Conservation (phyloP, 2,113 vertebrate genomes). For the Xenus cinereus region DNA sequence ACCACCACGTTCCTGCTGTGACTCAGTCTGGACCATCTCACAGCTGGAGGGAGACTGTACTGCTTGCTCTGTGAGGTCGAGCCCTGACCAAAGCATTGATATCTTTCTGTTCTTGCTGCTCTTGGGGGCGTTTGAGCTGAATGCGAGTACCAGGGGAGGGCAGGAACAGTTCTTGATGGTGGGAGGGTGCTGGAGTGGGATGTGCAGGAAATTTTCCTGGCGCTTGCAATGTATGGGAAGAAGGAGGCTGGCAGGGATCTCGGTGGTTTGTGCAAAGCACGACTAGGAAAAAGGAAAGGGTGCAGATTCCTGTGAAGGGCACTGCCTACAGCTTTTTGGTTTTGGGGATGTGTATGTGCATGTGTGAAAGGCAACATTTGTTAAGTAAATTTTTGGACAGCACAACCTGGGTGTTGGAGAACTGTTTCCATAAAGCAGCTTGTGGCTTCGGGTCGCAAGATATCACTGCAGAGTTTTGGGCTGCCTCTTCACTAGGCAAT, state of each 20-base stretch:
- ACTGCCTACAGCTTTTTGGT: background rate
- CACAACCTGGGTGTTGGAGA: background rate
- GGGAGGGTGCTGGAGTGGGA: background rate
- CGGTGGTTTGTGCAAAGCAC: background rate
- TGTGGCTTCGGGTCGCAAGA: background rate
- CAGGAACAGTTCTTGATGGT: background rate
- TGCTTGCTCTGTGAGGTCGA: background rate
- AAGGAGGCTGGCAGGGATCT: background rate
- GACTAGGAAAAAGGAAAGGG: background rate
- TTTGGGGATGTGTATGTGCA: background rate
- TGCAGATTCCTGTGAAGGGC: background rate
- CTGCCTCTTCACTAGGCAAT: background rate
- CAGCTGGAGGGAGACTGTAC: background rate
- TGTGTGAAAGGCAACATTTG: background rate
- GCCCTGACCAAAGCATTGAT: background rate
- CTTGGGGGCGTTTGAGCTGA: background rate
- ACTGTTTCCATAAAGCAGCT: background rate
- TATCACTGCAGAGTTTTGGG: background rate
- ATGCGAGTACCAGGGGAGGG: background rate
- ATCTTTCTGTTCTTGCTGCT: background rate
- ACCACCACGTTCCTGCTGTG: background rate
- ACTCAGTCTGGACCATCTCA: background rate
- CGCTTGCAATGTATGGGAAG: background rate
- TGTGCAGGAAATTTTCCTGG: background rate
- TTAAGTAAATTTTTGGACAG: background rate